Evolutionary conservation across 2,797 vertebrate genomes (phyloP), one percentile per base, ranked within the genome.

Genomic region (Ctenosaura bakeri): DNA sequence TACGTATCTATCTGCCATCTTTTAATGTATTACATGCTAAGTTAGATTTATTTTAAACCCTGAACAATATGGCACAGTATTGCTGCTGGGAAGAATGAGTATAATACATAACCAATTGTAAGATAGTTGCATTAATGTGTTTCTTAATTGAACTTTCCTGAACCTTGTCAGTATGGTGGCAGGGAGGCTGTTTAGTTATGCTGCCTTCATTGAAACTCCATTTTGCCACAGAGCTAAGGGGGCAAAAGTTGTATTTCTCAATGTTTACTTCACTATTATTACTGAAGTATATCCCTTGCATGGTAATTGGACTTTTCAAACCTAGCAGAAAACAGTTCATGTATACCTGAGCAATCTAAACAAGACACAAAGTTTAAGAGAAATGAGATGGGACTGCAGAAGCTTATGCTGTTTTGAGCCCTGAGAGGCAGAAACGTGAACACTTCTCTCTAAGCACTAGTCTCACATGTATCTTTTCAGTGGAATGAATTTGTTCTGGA

Each of bases 41-140:
- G 83, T 80, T 77, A 79, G 54, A 32, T 26, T 91, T 94, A 52
- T 80, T 74, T 0, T 7, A 92, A 94, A 93, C 26, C 81, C 73
- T 91, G 77, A 93, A 90, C 83, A 92, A 90, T 10, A 42, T 54
- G 35, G 24, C 7, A n/a, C 90, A 89, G 92, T 85, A 62, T 91
- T 93, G 38, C 64, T 71, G 8, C 76, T 85, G 14, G n/a, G 52
- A 77, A 59, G 22, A 80, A 52, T 24, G 4, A 42, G 46, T 62
- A 29, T 94, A 90, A 91, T 88, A 90, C 62, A 46, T 6, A 38
- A 24, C 32, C 88, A 77, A 9, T 64, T 92, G 35, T 88, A 64
- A 77, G 20, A 46, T 89, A 94, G 59, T 1, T 3, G 35, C 2
- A 46, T 66, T 93, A 91, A 66, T 0, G 0, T 93, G 66, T 94